A percentile compares a stretch with the other conserved stretches of the same genome.
phyloP scores from a whole-genome alignment of 1,140 invertebrate genomes.

The Aleiodes sp. region DNA sequence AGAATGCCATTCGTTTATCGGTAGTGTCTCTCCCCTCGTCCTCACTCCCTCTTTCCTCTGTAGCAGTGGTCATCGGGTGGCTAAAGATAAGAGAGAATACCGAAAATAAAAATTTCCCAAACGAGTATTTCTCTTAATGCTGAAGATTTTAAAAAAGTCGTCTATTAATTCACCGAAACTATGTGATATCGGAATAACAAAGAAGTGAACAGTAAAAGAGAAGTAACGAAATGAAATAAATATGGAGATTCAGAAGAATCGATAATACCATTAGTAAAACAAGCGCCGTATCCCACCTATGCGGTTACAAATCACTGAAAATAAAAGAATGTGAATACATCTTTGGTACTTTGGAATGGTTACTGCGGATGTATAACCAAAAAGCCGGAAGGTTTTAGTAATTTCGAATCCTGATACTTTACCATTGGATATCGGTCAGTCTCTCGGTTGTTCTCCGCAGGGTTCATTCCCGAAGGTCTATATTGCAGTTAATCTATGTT shows the following conservation, averaged over 20 bases:
- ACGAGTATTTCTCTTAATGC: too few species aligned
- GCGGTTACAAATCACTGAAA: slow-evolving; percentile 28
- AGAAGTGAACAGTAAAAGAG: neutral
- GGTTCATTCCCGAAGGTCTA: slow-evolving; percentile 51
- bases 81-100: slow-evolving; percentile 38
- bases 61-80: slow-evolving; percentile 44
- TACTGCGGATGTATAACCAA: slow-evolving; percentile 29
- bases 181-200: neutral
- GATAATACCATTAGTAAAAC: slow-evolving; percentile 7
- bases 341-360: neutral
- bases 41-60: slow-evolving; percentile 40
- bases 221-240: too few species aligned
- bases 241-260: neutral
- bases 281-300: neutral
- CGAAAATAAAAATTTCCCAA: slow-evolving; percentile 4
- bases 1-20: slow-evolving; percentile 47
- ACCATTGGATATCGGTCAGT: neutral
- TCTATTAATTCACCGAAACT: too few species aligned
- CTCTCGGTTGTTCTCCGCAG: slow-evolving; percentile 32
- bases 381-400: slow-evolving; percentile 31
- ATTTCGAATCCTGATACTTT: slow-evolving; percentile 26
- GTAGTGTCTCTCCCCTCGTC: slow-evolving; percentile 22
- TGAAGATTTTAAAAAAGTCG: too few species aligned
- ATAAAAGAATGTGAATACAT: neutral
- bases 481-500: slow-evolving; percentile 65